Evolutionary conservation across 2,888 invertebrate species (phyloP).

Genomic region (Macaria liturata): DNA sequence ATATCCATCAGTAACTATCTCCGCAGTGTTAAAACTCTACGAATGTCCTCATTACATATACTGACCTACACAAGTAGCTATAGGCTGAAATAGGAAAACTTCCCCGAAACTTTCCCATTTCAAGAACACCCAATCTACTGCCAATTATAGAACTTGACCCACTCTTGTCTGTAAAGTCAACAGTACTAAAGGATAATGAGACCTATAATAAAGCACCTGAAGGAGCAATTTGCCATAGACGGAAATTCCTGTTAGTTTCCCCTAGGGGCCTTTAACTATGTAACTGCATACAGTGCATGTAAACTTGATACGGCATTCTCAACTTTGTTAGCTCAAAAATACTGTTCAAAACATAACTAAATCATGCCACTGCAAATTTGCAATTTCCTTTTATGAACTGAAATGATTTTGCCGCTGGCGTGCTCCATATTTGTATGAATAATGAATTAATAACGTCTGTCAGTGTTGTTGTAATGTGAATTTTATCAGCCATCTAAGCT

Average conservation of each 20-base stretch:
- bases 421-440: no score
- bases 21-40: no score
- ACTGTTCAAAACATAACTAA: not conserved
- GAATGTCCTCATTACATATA: no score
- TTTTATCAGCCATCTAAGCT: no score
- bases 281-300: slow-evolving; percentile 5
- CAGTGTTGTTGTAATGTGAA: no score
- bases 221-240: slow-evolving; percentile 30
- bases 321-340: not conserved
- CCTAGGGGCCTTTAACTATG: slow-evolving; percentile 1
- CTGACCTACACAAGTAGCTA: not conserved
- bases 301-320: slow-evolving; percentile 1
- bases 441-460: no score
- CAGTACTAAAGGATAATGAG: slow-evolving; percentile 5
- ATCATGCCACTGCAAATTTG: no score
- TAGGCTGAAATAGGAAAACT: slow-evolving; percentile 11
- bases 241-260: slow-evolving; percentile 25
- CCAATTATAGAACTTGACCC: slow-evolving; percentile 17
- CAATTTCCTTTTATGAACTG: no score
- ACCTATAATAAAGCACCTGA: slow-evolving; percentile 21
- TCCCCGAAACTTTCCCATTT: slow-evolving; percentile 9
- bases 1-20: no score
- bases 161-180: slow-evolving; percentile 7
- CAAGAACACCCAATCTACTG: slow-evolving; percentile 1
- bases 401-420: no score